These are phyloP conservation scores for Denticeps clupeoides DNA, from an alignment of 2,797 vertebrate species.

Conservation along the genomic window DNA sequence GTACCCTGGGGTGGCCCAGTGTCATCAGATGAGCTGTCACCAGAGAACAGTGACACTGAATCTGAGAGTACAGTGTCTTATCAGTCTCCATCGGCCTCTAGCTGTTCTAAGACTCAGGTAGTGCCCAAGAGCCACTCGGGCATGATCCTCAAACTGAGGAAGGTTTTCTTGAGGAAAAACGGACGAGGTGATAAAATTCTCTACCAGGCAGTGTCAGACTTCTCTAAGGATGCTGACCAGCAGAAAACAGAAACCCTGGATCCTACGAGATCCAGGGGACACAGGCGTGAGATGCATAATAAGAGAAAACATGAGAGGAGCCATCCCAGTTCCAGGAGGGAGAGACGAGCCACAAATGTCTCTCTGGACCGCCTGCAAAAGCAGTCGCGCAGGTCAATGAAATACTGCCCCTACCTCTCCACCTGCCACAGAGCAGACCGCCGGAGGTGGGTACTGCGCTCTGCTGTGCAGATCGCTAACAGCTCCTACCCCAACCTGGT, in stretches of 20 bases:
- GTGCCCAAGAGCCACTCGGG: conserved; percentile 38
- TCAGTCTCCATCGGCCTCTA: not conserved
- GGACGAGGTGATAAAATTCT: conserved; percentile 28
- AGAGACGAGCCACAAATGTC: too few relatives aligned
- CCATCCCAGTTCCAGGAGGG: too few relatives aligned
- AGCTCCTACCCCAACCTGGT: conserved; percentile 67
- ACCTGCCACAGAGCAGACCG: conserved; percentile 42
- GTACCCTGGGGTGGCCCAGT: conserved; percentile 46
- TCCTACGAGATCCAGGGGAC: not conserved
- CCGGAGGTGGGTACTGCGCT: conserved; percentile 56
- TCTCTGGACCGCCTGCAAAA: conserved; percentile 36
- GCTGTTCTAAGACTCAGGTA: conserved; percentile 4
- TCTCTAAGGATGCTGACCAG: conserved; percentile 2
- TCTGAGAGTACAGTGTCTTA: conserved; percentile 9
- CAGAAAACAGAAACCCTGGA: not conserved
- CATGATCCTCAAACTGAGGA: conserved; percentile 58
- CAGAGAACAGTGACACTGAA: conserved; percentile 33
- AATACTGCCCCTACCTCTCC: conserved; percentile 59
- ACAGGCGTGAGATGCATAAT: not conserved
- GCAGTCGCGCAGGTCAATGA: conserved; percentile 50
- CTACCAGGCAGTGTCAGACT: conserved; percentile 36
- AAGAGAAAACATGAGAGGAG: too few relatives aligned
- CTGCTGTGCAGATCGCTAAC: conserved; percentile 39
- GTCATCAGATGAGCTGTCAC: conserved; percentile 38
- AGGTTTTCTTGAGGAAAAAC: conserved; percentile 38